Evolutionary conservation across 2,797 vertebrate species (phyloP).

Genomic region (Channa striata): DNA sequence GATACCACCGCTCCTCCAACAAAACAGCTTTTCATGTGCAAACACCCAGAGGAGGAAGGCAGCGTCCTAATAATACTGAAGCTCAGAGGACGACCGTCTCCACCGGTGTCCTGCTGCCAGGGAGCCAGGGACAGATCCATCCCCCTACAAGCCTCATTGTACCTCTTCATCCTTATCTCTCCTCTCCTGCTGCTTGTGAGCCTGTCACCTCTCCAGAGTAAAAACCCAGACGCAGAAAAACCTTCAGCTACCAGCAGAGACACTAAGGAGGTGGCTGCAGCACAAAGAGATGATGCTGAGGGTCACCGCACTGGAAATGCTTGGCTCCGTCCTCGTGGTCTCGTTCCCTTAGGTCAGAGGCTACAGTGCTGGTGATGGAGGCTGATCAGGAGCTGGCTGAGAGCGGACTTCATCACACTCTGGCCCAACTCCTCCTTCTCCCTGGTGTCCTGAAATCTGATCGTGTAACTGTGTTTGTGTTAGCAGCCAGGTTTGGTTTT

Average conservation of each 20-base stretch:
- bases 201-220: constrained; percentile 34
- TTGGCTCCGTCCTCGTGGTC: constrained; percentile 31
- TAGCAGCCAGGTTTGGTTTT: constrained; percentile 23
- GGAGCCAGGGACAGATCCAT: constrained; percentile 36
- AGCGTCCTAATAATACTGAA: constrained; percentile 32
- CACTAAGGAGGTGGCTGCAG: constrained; percentile 17
- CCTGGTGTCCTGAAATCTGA: constrained; percentile 67
- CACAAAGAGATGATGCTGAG: constrained; percentile 25
- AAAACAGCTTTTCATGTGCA: constrained; percentile 70
- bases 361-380: not conserved
- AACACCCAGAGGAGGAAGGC: constrained; percentile 60
- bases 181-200: constrained; percentile 55
- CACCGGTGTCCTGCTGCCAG: constrained; percentile 20
- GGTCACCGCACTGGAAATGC: constrained; percentile 65
- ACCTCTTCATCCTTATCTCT: constrained; percentile 52
- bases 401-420: constrained; percentile 35
- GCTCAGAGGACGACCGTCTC: constrained; percentile 34
- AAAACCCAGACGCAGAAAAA: constrained; percentile 11
- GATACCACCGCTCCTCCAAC: constrained; percentile 60
- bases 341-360: constrained; percentile 45
- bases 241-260: constrained; percentile 5
- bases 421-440: constrained; percentile 36
- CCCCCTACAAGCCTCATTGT: constrained; percentile 5
- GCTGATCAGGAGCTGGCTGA: constrained; percentile 37
- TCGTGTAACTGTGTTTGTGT: constrained; percentile 33